Evolutionary conservation across 2,888 invertebrate genomes (phyloP).

Genomic region (Noctuana brunneofusca): DNA sequence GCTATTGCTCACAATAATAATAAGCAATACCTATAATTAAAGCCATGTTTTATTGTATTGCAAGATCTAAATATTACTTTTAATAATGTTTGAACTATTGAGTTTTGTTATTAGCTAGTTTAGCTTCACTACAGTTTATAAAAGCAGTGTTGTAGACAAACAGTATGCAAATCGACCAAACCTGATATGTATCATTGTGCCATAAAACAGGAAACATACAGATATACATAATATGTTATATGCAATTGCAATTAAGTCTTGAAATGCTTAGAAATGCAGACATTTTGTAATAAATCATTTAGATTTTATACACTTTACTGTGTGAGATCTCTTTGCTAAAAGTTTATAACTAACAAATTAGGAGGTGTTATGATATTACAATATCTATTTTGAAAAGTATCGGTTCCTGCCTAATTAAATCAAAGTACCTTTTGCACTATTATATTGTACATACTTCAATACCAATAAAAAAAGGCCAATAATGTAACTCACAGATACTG

Average conservation of each 20-base stretch:
- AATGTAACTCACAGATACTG: neutral
- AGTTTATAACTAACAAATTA: neutral
- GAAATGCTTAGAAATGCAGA: neutral
- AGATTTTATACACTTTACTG: neutral
- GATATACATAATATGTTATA: no score
- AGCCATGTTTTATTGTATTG: constrained; percentile 40
- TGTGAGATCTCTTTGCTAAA: neutral
- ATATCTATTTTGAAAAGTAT: neutral
- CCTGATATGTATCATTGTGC: constrained; percentile 23
- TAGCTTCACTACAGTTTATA: constrained; percentile 35
- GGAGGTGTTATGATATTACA: neutral
- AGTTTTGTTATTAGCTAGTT: constrained; percentile 12
- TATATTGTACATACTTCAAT: no score
- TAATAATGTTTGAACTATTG: neutral
- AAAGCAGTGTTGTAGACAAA: neutral
- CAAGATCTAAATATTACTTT: no score
- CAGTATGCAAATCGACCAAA: neutral
- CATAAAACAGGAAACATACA: constrained; percentile 21
- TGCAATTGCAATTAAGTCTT: neutral
- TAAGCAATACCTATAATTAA: constrained; percentile 41
- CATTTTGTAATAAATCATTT: neutral
- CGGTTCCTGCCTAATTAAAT: neutral
- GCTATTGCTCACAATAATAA: constrained; percentile 40
- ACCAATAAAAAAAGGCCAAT: no score
- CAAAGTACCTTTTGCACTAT: no score